Evolutionary conservation across 30 jellyfish, hydroid and myxozoan species (phyloP).

Genomic region (Aurelia sp.): DNA sequence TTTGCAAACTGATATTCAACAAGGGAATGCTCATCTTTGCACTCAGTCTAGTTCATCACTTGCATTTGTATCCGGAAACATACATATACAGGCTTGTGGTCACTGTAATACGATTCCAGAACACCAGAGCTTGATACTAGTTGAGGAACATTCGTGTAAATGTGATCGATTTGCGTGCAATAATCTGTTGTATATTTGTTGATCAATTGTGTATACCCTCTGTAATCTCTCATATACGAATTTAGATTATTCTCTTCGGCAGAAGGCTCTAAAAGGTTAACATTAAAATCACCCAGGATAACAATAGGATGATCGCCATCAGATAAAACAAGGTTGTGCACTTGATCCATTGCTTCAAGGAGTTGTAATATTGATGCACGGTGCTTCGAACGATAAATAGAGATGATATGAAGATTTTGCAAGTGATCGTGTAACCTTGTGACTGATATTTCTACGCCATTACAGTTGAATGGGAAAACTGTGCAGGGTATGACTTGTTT

Average conservation of each 20-base stretch:
- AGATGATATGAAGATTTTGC: not conserved
- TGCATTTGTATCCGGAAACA: not conserved
- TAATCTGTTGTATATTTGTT: constrained; percentile 12
- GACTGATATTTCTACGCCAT: not conserved
- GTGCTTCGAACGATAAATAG: not conserved
- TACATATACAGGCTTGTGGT: constrained; percentile 28
- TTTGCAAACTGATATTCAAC: too few relatives aligned
- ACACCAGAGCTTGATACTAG: not conserved
- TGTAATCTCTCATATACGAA: not conserved
- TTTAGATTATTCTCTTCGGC: not conserved
- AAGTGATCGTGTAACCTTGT: not conserved
- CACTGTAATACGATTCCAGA: constrained; percentile 25
- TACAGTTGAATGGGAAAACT: not conserved
- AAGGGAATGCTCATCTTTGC: too few relatives aligned
- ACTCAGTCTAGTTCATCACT: too few relatives aligned
- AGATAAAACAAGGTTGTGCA: not conserved
- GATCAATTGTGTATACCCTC: constrained; percentile 14
- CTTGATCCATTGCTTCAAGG: not conserved
- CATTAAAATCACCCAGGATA: constrained; percentile 48
- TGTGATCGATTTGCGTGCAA: not conserved
- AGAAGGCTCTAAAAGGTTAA: not conserved
- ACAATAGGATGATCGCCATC: not conserved
- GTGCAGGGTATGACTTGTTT: constrained; percentile 3
- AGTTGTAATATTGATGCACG: not conserved
- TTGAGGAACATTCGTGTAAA: constrained; percentile 10